phyloP scores from a whole-genome alignment of 2,888 invertebrate species.

The Ligdia adustata region DNA sequence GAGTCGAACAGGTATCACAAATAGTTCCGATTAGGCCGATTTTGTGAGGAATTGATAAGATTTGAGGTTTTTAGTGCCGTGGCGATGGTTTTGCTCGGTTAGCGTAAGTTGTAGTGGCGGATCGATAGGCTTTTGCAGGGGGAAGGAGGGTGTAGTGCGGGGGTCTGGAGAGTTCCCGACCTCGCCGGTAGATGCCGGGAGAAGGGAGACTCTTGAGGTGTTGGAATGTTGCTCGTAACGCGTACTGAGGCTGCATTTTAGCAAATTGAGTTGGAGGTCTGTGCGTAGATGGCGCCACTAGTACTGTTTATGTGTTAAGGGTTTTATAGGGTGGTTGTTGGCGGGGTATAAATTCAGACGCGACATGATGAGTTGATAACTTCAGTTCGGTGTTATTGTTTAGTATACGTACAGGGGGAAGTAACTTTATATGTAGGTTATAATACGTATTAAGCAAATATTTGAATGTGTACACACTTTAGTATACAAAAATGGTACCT shows the following conservation, averaged over 20 bases:
- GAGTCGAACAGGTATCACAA: constrained; percentile 34
- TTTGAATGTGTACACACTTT: too few relatives aligned
- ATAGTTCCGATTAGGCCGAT: constrained; percentile 55
- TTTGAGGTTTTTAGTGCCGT: constrained; percentile 55
- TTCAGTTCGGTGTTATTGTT: not conserved
- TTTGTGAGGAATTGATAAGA: constrained; percentile 49
- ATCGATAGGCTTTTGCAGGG: constrained; percentile 67
- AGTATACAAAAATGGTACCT: too few relatives aligned
- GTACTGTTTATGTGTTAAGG: not conserved
- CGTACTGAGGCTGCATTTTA: constrained; percentile 17
- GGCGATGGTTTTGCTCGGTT: constrained; percentile 62
- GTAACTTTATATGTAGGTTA: too few relatives aligned
- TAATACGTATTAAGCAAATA: too few relatives aligned
- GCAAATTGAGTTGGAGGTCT: constrained; percentile 3
- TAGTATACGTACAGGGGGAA: not conserved
- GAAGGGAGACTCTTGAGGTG: constrained; percentile 40
- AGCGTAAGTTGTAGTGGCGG: constrained; percentile 67
- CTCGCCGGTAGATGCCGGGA: constrained; percentile 70
- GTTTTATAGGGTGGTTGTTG: not conserved
- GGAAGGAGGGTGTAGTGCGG: constrained; percentile 43
- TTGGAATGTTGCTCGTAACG: constrained; percentile 7
- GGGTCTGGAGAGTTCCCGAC: constrained; percentile 51
- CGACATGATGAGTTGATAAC: not conserved
- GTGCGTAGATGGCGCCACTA: constrained; percentile 31
- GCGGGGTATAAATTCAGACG: too few relatives aligned